A percentile compares a stretch with the other conserved stretches of the same genome.
These are phyloP conservation scores for Myodes glareolus DNA, from an alignment of 2,113 vertebrate species.

Conservation along the genomic window DNA sequence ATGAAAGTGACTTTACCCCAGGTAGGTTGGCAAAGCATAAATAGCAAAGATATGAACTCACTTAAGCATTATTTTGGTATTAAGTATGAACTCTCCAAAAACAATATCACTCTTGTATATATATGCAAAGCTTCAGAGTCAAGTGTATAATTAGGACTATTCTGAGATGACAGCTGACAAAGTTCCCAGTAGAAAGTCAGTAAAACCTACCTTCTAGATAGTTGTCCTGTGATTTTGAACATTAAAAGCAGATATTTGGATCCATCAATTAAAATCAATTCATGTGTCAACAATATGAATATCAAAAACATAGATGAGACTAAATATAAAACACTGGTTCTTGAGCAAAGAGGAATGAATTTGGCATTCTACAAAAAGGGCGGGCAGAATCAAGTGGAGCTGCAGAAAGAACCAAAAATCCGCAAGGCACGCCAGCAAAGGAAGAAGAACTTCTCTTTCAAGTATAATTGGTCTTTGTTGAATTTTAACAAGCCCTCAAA, in stretches of 20 bases:
- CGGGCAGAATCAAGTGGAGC: neutral
- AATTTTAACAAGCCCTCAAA: slow-evolving; percentile 84
- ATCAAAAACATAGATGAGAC: slow-evolving; percentile 24
- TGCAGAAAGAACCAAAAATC: slow-evolving; percentile 54
- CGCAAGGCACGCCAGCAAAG: slow-evolving; percentile 3
- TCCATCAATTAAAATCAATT: slow-evolving; percentile 25
- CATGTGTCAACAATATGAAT: neutral
- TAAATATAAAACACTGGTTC: neutral
- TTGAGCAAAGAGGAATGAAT: neutral
- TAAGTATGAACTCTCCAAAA: neutral
- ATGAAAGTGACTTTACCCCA: slow-evolving; percentile 29
- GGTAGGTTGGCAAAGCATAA: slow-evolving; percentile 15
- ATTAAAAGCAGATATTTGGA: neutral
- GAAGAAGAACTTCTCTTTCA: slow-evolving; percentile 58
- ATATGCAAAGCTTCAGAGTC: neutral
- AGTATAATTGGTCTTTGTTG: slow-evolving; percentile 75
- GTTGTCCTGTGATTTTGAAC: neutral
- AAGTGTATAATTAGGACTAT: no score
- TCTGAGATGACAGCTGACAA: neutral
- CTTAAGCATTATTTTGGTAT: neutral
- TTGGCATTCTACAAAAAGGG: neutral
- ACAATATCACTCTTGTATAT: neutral
- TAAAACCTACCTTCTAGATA: slow-evolving; percentile 2
- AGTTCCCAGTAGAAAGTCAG: neutral
- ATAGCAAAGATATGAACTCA: slow-evolving; percentile 37